phyloP scores from a whole-genome alignment of 1,140 invertebrate genomes.

The Drosophila novamexicana region DNA sequence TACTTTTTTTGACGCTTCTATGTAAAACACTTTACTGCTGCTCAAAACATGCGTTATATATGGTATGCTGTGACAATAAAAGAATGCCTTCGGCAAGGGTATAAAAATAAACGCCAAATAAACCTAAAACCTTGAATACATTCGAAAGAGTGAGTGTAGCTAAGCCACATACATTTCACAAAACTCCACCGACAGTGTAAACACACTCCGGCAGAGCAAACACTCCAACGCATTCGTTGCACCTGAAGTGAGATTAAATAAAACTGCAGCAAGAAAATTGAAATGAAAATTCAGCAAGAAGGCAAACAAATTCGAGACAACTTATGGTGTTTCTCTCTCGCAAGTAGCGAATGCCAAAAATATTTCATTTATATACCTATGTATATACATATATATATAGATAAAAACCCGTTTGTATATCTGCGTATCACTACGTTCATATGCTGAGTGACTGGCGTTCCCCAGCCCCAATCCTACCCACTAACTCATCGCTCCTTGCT shows the following conservation, averaged over 20 bases:
- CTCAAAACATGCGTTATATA: no score
- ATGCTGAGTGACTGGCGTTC: constrained; percentile 2
- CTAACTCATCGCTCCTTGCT: not conserved
- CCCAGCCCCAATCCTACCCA: not conserved
- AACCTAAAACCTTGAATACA: not conserved
- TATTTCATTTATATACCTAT: constrained; percentile 59
- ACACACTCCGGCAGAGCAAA: constrained; percentile 33
- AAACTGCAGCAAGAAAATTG: constrained; percentile 75
- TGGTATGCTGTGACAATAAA: no score
- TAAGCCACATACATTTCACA: constrained; percentile 21
- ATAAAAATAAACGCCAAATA: no score
- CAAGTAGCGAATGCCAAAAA: constrained; percentile 50
- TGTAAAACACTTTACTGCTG: no score
- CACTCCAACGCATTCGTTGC: constrained; percentile 68
- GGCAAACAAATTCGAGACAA: constrained; percentile 78
- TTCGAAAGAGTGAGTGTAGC: not conserved
- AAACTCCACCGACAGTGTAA: constrained; percentile 14
- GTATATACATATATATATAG: constrained; percentile 26
- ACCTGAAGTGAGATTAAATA: constrained; percentile 83
- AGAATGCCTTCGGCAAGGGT: no score
- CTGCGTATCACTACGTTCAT: constrained; percentile 36
- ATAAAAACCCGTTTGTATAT: not conserved
- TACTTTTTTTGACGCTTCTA: no score
- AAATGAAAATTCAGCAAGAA: constrained; percentile 78
- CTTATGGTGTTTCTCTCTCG: constrained; percentile 46